Conservation (phyloP, 2,113 vertebrate species). For the Pheucticus melanocephalus region DNA sequence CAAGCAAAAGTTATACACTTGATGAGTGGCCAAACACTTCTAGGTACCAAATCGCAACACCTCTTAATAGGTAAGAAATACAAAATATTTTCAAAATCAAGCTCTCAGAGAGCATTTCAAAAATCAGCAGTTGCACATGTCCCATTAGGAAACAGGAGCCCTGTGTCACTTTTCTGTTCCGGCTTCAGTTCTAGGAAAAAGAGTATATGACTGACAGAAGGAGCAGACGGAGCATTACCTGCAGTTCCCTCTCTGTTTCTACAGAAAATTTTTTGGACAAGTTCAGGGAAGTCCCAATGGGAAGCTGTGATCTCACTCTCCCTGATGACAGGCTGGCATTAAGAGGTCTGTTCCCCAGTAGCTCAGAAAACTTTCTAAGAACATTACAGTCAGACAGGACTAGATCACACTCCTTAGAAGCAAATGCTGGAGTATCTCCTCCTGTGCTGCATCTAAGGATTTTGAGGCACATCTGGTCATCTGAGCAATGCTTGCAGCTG, state of each 20-base stretch:
- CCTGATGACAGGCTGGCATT: not conserved
- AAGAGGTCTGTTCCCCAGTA: not conserved
- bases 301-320: not conserved
- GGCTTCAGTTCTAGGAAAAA: not conserved
- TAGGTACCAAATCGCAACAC: not conserved
- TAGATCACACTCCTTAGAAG: not conserved
- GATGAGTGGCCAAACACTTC: not conserved
- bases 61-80: not conserved
- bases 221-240: not conserved
- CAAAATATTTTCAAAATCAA: not conserved
- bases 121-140: not conserved
- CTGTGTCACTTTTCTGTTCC: not conserved
- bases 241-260: not conserved
- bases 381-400: not conserved
- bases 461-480: not conserved
- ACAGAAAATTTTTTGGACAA: not conserved
- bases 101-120: not conserved
- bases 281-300: not conserved
- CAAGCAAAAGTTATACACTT: not conserved
- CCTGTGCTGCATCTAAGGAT: not conserved
- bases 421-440: not conserved
- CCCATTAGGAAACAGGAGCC: not conserved
- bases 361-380: not conserved
- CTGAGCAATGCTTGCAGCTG: not conserved
- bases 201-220: not conserved